Evolutionary conservation across 1,140 invertebrate species (phyloP).

Genomic region (Drosophila tani): DNA sequence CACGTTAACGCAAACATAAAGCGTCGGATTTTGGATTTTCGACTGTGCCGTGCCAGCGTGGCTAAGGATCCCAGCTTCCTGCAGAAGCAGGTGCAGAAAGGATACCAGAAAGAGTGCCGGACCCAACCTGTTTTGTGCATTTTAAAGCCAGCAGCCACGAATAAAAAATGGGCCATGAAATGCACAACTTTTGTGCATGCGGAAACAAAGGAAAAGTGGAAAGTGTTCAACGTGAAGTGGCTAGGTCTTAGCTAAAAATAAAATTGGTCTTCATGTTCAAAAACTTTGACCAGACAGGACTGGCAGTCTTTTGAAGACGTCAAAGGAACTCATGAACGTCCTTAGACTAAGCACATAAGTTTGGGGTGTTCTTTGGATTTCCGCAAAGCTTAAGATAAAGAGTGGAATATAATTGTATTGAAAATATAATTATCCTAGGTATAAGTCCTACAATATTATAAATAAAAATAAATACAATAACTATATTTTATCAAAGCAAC

Average conservation of each 20-base stretch:
- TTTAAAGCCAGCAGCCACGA: slow-evolving; percentile 44
- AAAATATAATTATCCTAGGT: not conserved
- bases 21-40: slow-evolving; percentile 70
- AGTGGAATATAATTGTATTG: not conserved
- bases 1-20: slow-evolving; percentile 82
- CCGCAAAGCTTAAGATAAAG: not conserved
- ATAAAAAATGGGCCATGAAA: slow-evolving; percentile 51
- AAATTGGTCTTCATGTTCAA: slow-evolving; percentile 7
- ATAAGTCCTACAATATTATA: too few relatives aligned
- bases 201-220: slow-evolving; percentile 28
- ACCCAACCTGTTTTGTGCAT: slow-evolving; percentile 49
- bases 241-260: slow-evolving; percentile 1
- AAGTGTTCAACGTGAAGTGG: slow-evolving; percentile 15
- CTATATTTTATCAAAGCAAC: not conserved
- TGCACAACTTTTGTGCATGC: slow-evolving; percentile 45
- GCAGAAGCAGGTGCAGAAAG: slow-evolving; percentile 7
- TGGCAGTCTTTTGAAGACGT: not conserved
- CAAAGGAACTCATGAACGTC: slow-evolving; percentile 2
- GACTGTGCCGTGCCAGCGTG: slow-evolving; percentile 23
- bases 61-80: slow-evolving; percentile 11
- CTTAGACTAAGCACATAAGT: not conserved
- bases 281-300: slow-evolving; percentile 16
- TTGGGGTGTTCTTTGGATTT: not conserved
- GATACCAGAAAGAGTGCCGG: slow-evolving; percentile 6
- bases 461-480: not conserved